phyloP scores from a whole-genome alignment of 1,140 invertebrate species.

The fruit fly (Drosophila melanogaster) region Release_6_plus_ISO1_MT NT_037436.4:21843001-21843500 shows the following conservation, averaged over 20 bases:
- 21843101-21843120: background rate
- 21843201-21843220: too few relatives aligned
- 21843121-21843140: background rate
- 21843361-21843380: conserved; percentile 9
- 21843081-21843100: background rate
- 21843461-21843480: conserved; percentile 64
- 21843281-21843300: background rate
- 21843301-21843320: conserved; percentile 4
- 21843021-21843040: conserved; percentile 2
- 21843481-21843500: conserved; percentile 13
- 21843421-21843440: conserved; percentile 32
- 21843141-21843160: too few relatives aligned
- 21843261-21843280: too few relatives aligned
- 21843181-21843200: too few relatives aligned
- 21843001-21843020: conserved; percentile 68
- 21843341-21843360: conserved; percentile 75
- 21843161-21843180: too few relatives aligned
- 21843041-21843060: conserved; percentile 17
- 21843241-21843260: too few relatives aligned
- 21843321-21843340: conserved; percentile 55
- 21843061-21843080: background rate
- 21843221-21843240: too few relatives aligned
- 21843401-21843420: conserved; percentile 67
- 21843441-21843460: conserved; percentile 35
- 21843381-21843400: conserved; percentile 31